Evolutionary conservation across 2,797 vertebrate genomes (phyloP), one percentile per base, ranked within the genome.

Genomic region (Bradypodion pumilum): DNA sequence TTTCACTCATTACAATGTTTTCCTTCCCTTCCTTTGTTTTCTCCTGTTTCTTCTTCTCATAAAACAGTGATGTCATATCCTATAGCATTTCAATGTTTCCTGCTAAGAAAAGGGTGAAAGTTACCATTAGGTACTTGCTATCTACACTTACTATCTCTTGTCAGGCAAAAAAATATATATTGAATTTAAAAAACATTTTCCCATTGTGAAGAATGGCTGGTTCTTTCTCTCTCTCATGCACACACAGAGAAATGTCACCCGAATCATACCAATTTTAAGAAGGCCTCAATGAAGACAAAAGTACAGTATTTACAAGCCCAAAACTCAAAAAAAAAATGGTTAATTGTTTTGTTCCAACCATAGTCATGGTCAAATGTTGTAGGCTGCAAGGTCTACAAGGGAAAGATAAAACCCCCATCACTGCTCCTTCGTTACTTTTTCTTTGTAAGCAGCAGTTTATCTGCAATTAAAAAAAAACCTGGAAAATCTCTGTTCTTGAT

Each of bases 61-160:
- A 91, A 91, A 92, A 87, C 83, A 89, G 88, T 95, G 94, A 96
- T 93, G 95, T 92, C 93, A 95, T 93, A 96, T 96, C 95, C 95
- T 93, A 94, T 94, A 92, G 92, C 93, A 90, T 94, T 94, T 93
- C 90, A 92, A 92, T 94, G 92, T 92, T 96, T 96, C 95, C 95
- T 95, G 93, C 92, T 93, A 93, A 91, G 92, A 93, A 94, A 92
- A 94, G 93, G 94, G 95, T 96, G 94, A 96, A 96, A 95, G 95
- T 95, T 95, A 94, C 93, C 92, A 82, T 92, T 89, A 86, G 7
- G 7, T 70, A 85, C 23, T 70, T 70, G 81, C 83, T 37, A 32
- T 29, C 86, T 66, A 52, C 13, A 37, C 27, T 37, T 12, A 5
- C 19, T 5, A 16, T 19, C 32, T 19, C 65, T 4, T 3, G 9